Percentiles rank a stretch among this genome's conserved stretches.
Conservation (phyloP, 1,140 invertebrate genomes). For the Cheumatopsyche charites region DNA sequence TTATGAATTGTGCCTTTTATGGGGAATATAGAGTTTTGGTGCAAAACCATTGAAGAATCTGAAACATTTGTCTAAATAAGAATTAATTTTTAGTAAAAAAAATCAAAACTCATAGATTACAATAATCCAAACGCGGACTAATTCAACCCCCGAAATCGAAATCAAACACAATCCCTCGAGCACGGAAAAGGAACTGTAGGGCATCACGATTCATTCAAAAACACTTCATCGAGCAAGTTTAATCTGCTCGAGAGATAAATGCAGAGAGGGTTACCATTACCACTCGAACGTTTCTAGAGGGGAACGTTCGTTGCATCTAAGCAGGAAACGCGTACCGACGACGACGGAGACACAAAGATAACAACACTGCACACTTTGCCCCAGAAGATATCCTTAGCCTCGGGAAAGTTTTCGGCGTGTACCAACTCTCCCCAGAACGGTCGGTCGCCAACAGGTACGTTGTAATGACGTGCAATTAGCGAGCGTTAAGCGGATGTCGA, state of each 20-base stretch:
- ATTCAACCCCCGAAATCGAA: background rate
- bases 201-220: background rate
- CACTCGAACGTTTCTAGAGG: no score
- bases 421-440: no score
- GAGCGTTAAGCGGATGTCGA: conserved; percentile 4
- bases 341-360: conserved; percentile 17
- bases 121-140: background rate
- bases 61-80: no score
- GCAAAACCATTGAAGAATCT: no score
- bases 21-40: no score
- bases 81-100: no score
- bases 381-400: conserved; percentile 1
- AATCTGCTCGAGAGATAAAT: conserved; percentile 9
- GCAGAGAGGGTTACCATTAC: background rate
- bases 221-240: conserved; percentile 11
- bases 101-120: background rate
- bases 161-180: no score
- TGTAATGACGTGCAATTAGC: conserved; percentile 21
- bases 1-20: no score
- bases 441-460: conserved; percentile 9
- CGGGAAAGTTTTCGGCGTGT: background rate
- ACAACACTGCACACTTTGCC: background rate
- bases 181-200: no score
- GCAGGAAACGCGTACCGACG: conserved; percentile 3
- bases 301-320: background rate